A percentile compares a stretch with the other conserved stretches of the same genome.
Evolutionary conservation across 2,888 invertebrate genomes (phyloP).

Genomic region (Tetragnatha montana): DNA sequence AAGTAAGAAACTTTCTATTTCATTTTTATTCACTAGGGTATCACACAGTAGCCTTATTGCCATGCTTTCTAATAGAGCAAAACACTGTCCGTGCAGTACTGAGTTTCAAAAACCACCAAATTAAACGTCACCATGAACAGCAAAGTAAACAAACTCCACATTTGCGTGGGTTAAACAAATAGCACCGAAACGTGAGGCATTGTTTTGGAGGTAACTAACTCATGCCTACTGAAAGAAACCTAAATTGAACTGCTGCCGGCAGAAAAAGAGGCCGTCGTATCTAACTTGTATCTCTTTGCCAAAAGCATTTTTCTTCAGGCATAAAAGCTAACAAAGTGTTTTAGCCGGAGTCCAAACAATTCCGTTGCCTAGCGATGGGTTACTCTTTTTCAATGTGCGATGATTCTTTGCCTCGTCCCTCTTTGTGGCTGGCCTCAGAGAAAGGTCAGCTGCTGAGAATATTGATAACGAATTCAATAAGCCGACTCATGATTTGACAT

Average conservation of each 20-base stretch:
- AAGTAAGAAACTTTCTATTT: too few relatives aligned
- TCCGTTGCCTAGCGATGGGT: conserved; percentile 49
- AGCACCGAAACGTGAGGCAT: background rate
- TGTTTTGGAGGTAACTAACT: background rate
- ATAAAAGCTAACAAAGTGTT: conserved; percentile 47
- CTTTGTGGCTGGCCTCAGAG: background rate
- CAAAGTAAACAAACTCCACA: background rate
- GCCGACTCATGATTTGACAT: background rate
- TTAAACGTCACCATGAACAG: background rate
- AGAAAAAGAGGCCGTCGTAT: background rate
- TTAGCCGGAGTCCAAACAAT: conserved; percentile 27
- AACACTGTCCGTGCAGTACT: too few relatives aligned
- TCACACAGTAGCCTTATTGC: too few relatives aligned
- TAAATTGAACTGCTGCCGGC: background rate
- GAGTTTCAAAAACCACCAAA: too few relatives aligned
- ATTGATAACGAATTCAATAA: conserved; percentile 1
- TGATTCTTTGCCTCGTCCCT: conserved; percentile 30
- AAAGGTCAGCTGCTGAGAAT: conserved; percentile 37
- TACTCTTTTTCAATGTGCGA: conserved; percentile 30
- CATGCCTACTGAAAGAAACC: background rate
- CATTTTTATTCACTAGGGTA: too few relatives aligned
- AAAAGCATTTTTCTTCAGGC: background rate
- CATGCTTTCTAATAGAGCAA: too few relatives aligned
- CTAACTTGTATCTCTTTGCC: background rate
- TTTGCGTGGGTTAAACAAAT: background rate